phyloP scores from a whole-genome alignment of 1,140 invertebrate genomes.

The Habropoda laboriosa region DNA sequence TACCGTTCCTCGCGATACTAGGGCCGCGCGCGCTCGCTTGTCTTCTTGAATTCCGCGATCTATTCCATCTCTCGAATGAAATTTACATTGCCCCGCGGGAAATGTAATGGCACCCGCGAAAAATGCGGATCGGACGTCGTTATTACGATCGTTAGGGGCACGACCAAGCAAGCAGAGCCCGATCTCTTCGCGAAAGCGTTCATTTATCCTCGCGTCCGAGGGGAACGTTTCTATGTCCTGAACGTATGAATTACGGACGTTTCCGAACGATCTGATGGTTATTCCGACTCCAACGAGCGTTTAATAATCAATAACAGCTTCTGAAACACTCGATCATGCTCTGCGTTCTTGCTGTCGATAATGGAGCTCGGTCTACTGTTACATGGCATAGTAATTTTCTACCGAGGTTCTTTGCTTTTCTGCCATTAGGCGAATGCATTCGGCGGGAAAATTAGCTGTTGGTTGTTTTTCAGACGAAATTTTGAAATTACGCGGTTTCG shows the following conservation, averaged over 20 bases:
- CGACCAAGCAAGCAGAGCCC: too few species aligned
- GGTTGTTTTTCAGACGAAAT: too few species aligned
- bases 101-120: not conserved
- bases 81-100: conserved; percentile 17
- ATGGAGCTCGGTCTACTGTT: too few species aligned
- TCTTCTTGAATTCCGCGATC: conserved; percentile 17
- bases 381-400: too few species aligned
- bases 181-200: not conserved
- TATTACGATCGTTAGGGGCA: conserved; percentile 28
- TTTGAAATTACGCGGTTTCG: too few species aligned
- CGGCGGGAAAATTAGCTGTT: too few species aligned
- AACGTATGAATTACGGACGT: not conserved
- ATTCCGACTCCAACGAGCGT: not conserved
- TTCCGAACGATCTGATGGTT: not conserved
- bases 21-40: too few species aligned
- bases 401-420: too few species aligned
- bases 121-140: conserved; percentile 25
- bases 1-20: not conserved
- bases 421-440: too few species aligned
- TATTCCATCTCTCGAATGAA: not conserved
- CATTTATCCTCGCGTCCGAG: not conserved
- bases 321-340: not conserved
- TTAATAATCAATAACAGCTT: not conserved
- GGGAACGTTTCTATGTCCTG: not conserved
- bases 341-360: not conserved